phyloP scores from a whole-genome alignment of 2,797 vertebrate genomes.

The Ceryle rudis region DNA sequence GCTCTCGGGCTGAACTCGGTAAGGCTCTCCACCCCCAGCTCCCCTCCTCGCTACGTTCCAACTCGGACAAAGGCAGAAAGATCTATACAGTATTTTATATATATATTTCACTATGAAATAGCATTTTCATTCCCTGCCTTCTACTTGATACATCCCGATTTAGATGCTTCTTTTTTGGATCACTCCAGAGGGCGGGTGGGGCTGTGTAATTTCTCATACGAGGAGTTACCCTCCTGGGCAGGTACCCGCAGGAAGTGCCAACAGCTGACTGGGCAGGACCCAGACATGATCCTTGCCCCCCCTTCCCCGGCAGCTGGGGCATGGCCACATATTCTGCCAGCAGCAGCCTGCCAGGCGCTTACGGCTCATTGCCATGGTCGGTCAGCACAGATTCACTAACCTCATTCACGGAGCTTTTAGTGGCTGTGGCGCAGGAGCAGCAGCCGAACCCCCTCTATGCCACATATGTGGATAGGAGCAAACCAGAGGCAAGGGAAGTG shows the following conservation, averaged over 20 bases:
- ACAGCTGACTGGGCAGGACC: background rate
- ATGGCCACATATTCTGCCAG: background rate
- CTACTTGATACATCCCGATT: slow-evolving; percentile 13
- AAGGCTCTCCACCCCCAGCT: background rate
- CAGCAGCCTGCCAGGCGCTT: background rate
- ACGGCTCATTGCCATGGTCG: fast-evolving
- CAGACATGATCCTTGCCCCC: background rate
- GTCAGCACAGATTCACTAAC: background rate
- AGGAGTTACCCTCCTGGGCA: background rate
- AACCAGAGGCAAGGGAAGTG: background rate
- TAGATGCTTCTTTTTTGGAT: background rate
- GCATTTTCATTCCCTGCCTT: slow-evolving; percentile 60
- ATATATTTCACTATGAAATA: slow-evolving; percentile 75
- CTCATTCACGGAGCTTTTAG: background rate
- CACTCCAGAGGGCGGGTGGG: background rate
- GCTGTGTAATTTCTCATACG: background rate
- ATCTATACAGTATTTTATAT: slow-evolving; percentile 48
- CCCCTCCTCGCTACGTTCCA: background rate
- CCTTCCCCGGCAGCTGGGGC: background rate
- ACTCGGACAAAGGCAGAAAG: slow-evolving; percentile 37
- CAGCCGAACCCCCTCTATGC: background rate
- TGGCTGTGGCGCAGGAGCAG: background rate
- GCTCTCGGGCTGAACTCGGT: background rate
- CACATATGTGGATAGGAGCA: background rate
- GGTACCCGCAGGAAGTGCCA: background rate